A percentile compares a stretch with the other conserved stretches of the same genome.
These are phyloP conservation scores for Pollenia griseotomentosa DNA, from an alignment of 2,888 invertebrate genomes.

Conservation along the genomic window DNA sequence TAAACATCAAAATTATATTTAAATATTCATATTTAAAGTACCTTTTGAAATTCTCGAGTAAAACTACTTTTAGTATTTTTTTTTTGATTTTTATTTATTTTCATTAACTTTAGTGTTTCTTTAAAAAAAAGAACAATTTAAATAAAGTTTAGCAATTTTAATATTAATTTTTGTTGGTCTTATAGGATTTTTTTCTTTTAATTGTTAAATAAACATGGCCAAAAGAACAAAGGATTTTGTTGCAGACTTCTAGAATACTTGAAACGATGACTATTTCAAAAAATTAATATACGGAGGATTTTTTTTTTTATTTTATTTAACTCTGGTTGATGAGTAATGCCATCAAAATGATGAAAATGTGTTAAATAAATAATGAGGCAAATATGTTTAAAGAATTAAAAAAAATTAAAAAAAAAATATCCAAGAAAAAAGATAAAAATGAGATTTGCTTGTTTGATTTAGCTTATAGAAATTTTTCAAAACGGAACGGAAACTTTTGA, in stretches of 20 bases:
- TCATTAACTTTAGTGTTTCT: slow-evolving; percentile 10
- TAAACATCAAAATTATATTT: neutral
- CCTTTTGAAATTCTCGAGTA: neutral
- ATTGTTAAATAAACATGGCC: slow-evolving; percentile 56
- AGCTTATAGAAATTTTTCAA: too few species aligned
- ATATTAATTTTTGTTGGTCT: slow-evolving; percentile 18
- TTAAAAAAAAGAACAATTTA: slow-evolving; percentile 15
- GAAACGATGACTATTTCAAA: slow-evolving; percentile 44
- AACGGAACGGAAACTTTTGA: too few species aligned
- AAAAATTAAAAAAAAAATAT: too few species aligned
- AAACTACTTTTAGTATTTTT: slow-evolving; percentile 5
- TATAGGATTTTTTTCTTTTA: slow-evolving; percentile 38
- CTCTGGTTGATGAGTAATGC: slow-evolving; percentile 58
- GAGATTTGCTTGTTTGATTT: too few species aligned
- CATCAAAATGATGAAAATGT: slow-evolving; percentile 30
- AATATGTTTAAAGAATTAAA: too few species aligned
- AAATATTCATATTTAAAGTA: neutral
- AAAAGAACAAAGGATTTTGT: slow-evolving; percentile 61
- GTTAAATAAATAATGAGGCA: neutral
- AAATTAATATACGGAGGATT: slow-evolving; percentile 17
- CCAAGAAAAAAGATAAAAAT: too few species aligned
- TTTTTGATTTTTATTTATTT: slow-evolving; percentile 52
- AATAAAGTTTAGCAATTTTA: slow-evolving; percentile 32
- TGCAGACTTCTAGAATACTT: neutral
- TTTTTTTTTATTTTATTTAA: neutral